Conservation (phyloP, 2,888 invertebrate species). For the Callinectes sapidus region DNA sequence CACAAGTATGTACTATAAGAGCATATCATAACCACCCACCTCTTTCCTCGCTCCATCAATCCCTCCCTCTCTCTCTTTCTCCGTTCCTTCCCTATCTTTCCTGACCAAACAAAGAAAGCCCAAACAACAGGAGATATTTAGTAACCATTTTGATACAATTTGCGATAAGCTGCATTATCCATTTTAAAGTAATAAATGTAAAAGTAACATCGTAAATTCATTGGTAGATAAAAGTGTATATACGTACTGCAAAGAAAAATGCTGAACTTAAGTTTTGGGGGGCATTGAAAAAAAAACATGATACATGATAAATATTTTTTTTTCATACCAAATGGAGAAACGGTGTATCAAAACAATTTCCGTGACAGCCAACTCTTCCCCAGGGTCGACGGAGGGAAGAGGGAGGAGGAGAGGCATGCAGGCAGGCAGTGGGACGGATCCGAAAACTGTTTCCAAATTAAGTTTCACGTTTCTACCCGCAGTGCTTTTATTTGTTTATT, state of each 20-base stretch:
- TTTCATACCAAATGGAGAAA: not conserved
- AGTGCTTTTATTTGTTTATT: not conserved
- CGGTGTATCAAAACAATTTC: constrained; percentile 27
- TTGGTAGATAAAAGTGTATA: no score
- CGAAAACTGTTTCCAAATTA: constrained; percentile 23
- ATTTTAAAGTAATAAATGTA: no score
- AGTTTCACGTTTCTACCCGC: not conserved
- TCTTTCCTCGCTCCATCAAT: no score
- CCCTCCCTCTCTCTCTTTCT: no score
- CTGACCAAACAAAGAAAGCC: no score
- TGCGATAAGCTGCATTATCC: no score
- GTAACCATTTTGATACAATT: no score
- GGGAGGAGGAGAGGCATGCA: not conserved
- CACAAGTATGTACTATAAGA: no score
- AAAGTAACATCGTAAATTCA: no score
- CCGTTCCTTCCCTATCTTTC: no score
- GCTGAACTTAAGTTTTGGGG: not conserved
- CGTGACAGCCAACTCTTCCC: not conserved
- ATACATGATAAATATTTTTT: not conserved
- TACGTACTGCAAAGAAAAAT: not conserved
- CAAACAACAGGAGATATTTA: no score
- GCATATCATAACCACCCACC: no score
- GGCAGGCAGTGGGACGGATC: not conserved
- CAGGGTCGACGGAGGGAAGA: not conserved
- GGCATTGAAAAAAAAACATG: not conserved